Conservation (phyloP, 2,888 invertebrate genomes). For the Hydriomena furcata region DNA sequence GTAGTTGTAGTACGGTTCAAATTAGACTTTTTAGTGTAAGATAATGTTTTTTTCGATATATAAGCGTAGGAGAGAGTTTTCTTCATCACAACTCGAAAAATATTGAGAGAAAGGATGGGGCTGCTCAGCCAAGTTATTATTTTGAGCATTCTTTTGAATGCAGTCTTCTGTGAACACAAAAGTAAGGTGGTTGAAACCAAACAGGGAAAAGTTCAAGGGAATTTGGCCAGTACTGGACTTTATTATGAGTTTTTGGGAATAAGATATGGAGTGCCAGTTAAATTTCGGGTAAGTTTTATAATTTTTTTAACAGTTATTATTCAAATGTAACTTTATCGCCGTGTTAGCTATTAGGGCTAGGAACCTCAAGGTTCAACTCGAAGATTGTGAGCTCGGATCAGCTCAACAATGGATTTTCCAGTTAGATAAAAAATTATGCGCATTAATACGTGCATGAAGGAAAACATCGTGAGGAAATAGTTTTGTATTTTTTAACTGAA, state of each 20-base stretch:
- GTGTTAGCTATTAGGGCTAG: too few species aligned
- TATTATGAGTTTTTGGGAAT: slow-evolving; percentile 72
- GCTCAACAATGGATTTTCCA: too few species aligned
- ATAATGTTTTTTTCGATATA: slow-evolving; percentile 35
- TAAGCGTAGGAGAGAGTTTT: slow-evolving; percentile 34
- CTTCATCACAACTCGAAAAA: slow-evolving; percentile 34
- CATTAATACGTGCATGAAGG: too few species aligned
- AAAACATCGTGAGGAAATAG: too few species aligned
- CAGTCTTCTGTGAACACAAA: slow-evolving; percentile 44
- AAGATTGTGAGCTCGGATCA: too few species aligned
- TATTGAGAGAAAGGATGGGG: slow-evolving; percentile 40
- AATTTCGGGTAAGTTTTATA: slow-evolving; percentile 59
- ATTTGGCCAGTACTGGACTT: slow-evolving; percentile 53
- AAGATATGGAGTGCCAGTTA: slow-evolving; percentile 62
- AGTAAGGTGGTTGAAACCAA: slow-evolving; percentile 59
- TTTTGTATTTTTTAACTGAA: too few species aligned
- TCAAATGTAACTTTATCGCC: too few species aligned
- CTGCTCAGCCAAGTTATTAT: slow-evolving; percentile 42
- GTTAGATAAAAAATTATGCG: too few species aligned
- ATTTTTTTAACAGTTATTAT: too few species aligned
- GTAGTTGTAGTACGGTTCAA: slow-evolving; percentile 4
- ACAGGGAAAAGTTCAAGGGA: slow-evolving; percentile 68
- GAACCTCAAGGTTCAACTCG: too few species aligned
- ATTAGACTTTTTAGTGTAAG: neutral
- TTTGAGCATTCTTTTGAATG: slow-evolving; percentile 44